These are phyloP conservation scores for Chaetophractus vellerosus DNA, from an alignment of 2,797 vertebrate genomes.

Conservation along the genomic window DNA sequence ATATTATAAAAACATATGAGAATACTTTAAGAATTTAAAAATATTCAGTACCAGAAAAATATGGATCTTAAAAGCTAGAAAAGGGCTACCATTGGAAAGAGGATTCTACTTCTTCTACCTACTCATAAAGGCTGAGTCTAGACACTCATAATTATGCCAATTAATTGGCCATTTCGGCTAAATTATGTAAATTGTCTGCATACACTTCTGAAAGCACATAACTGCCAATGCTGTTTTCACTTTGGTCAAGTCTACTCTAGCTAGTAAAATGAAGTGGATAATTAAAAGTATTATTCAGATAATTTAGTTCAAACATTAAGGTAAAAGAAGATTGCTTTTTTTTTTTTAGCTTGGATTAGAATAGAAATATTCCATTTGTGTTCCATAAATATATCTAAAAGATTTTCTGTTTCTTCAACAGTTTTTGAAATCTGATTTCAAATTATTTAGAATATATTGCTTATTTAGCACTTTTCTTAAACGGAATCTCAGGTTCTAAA, in stretches of 20 bases:
- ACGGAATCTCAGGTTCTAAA: slow-evolving; percentile 61
- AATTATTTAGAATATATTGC: neutral
- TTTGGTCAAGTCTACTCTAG: slow-evolving; percentile 80
- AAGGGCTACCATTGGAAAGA: slow-evolving; percentile 56
- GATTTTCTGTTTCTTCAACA: slow-evolving; percentile 43
- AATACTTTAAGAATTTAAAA: slow-evolving; percentile 80
- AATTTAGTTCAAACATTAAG: slow-evolving; percentile 84
- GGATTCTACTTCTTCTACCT: slow-evolving; percentile 68
- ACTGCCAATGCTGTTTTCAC: slow-evolving; percentile 81
- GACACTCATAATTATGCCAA: slow-evolving; percentile 84
- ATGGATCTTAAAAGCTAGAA: slow-evolving; percentile 62
- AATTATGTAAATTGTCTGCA: slow-evolving; percentile 85
- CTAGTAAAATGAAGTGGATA: slow-evolving; percentile 82
- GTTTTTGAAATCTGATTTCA: slow-evolving; percentile 68
- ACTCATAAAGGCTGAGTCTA: slow-evolving; percentile 77
- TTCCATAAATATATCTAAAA: slow-evolving; percentile 61
- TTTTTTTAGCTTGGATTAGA: slow-evolving; percentile 53
- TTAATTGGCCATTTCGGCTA: slow-evolving; percentile 85
- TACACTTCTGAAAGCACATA: slow-evolving; percentile 81
- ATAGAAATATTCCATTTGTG: slow-evolving; percentile 69
- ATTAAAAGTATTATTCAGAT: slow-evolving; percentile 83
- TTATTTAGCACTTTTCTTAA: slow-evolving; percentile 64
- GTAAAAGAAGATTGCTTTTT: slow-evolving; percentile 77
- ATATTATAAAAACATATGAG: slow-evolving; percentile 77
- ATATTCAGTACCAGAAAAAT: slow-evolving; percentile 74